These are phyloP conservation scores for Etheostoma perlongum DNA, from an alignment of 2,797 vertebrate genomes.

Conservation along the genomic window DNA sequence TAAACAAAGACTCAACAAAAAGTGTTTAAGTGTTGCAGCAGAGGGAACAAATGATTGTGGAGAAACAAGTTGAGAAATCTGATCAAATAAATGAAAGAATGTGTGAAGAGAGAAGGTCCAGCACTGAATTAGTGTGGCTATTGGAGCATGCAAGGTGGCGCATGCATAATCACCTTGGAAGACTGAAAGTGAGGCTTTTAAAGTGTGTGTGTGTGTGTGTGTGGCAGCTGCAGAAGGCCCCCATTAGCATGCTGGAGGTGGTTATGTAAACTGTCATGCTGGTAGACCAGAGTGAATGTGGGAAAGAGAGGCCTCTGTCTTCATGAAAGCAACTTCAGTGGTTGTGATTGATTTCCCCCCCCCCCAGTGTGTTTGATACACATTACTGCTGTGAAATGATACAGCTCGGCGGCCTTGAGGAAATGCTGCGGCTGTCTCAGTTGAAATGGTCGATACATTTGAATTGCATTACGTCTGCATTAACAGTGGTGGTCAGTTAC, in stretches of 20 bases:
- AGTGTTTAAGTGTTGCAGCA: conserved; percentile 23
- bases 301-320: conserved; percentile 73
- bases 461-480: conserved; percentile 47
- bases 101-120: conserved; percentile 52
- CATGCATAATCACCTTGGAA: conserved; percentile 77
- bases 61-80: conserved; percentile 27
- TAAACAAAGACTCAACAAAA: conserved; percentile 18
- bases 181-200: conserved; percentile 71
- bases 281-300: conserved; percentile 69
- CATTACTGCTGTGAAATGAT: conserved; percentile 50
- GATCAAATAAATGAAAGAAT: conserved; percentile 40
- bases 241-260: conserved; percentile 82
- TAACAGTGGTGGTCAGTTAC: conserved; percentile 34
- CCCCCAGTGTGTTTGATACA: conserved; percentile 39
- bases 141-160: conserved; percentile 66
- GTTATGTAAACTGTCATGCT: conserved; percentile 80
- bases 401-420: conserved; percentile 23
- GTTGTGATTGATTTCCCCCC: conserved; percentile 53
- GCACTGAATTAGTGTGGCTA: conserved; percentile 60
- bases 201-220: conserved; percentile 50
- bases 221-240: conserved; percentile 73
- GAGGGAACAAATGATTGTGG: conserved; percentile 7
- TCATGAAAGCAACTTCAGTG: conserved; percentile 55
- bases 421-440: conserved; percentile 45
- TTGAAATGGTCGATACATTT: conserved; percentile 42